A percentile compares a stretch with the other conserved stretches of the same genome.
Conservation (phyloP, 2,797 vertebrate species). For the Monodelphis domestica region DNA sequence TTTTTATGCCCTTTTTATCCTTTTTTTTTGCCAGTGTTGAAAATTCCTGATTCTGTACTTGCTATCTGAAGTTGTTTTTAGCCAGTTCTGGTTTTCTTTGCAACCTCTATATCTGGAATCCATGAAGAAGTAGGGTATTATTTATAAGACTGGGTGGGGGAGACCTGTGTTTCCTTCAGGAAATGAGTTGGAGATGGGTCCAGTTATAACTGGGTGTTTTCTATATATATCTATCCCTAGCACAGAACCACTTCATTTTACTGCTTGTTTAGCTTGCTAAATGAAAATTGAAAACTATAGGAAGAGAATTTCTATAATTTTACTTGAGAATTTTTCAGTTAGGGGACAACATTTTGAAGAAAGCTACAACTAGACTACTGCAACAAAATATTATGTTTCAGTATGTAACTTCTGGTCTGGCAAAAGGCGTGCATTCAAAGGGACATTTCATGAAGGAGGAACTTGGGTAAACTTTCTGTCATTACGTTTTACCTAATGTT, state of each 20-base stretch:
- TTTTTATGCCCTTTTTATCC: not conserved
- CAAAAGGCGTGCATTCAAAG: conserved; percentile 30
- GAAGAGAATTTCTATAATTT: conserved; percentile 24
- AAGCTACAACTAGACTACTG: not conserved
- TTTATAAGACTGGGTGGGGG: conserved; percentile 69
- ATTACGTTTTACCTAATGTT: conserved; percentile 1
- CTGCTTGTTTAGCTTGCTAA: conserved; percentile 56
- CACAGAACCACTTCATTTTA: conserved; percentile 54
- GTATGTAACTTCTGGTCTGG: conserved; percentile 3
- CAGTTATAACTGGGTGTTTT: conserved; percentile 70
- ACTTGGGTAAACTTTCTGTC: conserved; percentile 38
- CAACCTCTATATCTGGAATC: conserved; percentile 21
- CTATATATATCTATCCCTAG: conserved; percentile 55
- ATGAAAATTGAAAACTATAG: conserved; percentile 52
- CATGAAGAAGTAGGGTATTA: conserved; percentile 43
- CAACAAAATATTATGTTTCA: fast-evolving
- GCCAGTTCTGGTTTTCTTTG: conserved; percentile 63
- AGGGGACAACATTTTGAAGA: not conserved
- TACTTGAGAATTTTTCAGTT: conserved; percentile 23
- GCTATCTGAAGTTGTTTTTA: conserved; percentile 32
- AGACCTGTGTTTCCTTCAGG: conserved; percentile 76
- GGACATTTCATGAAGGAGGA: not conserved
- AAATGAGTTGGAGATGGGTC: conserved; percentile 75
- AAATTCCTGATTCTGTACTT: not conserved
- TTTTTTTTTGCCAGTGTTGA: not conserved